A percentile compares a stretch with the other conserved stretches of the same genome.
These are phyloP conservation scores for Halcyon badia DNA, from an alignment of 2,797 vertebrate species.

Conservation along the genomic window DNA sequence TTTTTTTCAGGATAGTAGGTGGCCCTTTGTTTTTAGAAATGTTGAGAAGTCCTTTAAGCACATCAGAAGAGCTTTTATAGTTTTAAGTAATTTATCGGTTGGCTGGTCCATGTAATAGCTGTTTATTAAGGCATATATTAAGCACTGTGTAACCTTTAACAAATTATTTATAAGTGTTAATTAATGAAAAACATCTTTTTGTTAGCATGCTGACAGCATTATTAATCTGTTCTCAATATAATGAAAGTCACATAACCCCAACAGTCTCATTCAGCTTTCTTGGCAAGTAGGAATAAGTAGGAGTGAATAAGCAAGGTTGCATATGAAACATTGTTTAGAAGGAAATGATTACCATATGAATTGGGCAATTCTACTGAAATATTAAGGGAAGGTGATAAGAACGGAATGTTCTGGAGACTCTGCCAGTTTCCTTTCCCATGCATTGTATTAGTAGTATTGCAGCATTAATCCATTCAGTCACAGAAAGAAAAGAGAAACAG, in stretches of 20 bases:
- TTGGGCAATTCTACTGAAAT: constrained; percentile 24
- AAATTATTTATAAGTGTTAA: constrained; percentile 34
- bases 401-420: constrained; percentile 37
- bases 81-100: background rate
- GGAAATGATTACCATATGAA: constrained; percentile 62
- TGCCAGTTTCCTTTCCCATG: constrained; percentile 6
- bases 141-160: constrained; percentile 3
- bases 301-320: constrained; percentile 31
- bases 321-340: constrained; percentile 44
- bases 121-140: constrained; percentile 8
- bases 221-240: constrained; percentile 23
- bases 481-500: constrained; percentile 20
- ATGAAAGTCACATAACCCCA: constrained; percentile 4
- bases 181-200: constrained; percentile 47
- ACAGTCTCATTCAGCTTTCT: constrained; percentile 9
- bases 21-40: background rate
- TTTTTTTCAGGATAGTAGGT: background rate
- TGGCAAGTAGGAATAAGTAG: constrained; percentile 22
- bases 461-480: background rate
- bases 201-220: background rate
- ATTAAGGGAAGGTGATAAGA: constrained; percentile 41
- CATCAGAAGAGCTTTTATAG: background rate
- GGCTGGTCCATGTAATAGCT: background rate
- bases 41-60: background rate
- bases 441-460: background rate